These are phyloP conservation scores for Drosophila cracens DNA, from an alignment of 2,888 invertebrate genomes.

Conservation along the genomic window DNA sequence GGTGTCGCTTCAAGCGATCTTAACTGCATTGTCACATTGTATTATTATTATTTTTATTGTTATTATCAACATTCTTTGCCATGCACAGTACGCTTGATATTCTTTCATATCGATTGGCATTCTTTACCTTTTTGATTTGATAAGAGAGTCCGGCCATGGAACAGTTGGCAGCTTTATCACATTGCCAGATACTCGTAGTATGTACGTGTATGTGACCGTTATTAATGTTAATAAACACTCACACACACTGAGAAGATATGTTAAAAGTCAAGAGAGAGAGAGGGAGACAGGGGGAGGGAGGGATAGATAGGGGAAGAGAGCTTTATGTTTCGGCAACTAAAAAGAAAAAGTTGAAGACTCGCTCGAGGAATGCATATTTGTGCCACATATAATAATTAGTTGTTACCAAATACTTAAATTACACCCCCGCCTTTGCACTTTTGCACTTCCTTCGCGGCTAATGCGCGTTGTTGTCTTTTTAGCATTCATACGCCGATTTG, in stretches of 20 bases:
- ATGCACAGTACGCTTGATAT: not conserved
- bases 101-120: conserved; percentile 19
- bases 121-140: conserved; percentile 5
- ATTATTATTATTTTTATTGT: not conserved
- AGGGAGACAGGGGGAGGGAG: not conserved
- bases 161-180: conserved; percentile 4
- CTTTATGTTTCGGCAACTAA: not conserved
- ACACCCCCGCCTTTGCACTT: conserved; percentile 7
- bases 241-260: not conserved
- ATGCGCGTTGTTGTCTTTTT: conserved; percentile 13
- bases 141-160: conserved; percentile 6
- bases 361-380: not conserved
- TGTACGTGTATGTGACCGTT: not conserved
- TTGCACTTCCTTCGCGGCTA: conserved; percentile 19
- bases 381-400: not conserved
- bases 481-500: conserved; percentile 47
- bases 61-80: not conserved
- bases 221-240: not conserved
- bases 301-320: not conserved
- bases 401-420: conserved; percentile 1
- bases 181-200: not conserved
- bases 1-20: conserved; percentile 9
- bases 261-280: too few species aligned
- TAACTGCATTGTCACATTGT: not conserved
- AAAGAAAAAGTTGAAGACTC: not conserved